Percentiles rank a stretch among this genome's conserved stretches.
Conservation (phyloP, 2,113 vertebrate genomes). For the Crypturellus undulatus region DNA sequence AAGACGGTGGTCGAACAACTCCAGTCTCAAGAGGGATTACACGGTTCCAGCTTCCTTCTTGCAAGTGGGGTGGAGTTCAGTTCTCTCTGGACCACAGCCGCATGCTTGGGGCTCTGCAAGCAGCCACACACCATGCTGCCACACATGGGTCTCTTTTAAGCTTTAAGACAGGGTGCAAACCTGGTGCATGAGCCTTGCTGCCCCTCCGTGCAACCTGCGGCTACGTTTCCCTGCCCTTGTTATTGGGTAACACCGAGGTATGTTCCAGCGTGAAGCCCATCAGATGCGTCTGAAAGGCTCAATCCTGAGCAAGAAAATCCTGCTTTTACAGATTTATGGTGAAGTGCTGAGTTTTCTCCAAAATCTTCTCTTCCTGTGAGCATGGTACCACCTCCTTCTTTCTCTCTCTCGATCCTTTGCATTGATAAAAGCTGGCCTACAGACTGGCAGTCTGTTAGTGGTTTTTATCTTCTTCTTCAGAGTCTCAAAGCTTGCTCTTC, state of each 20-base stretch:
- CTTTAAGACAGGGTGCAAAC: background rate
- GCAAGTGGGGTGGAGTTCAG: background rate
- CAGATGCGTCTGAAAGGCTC: background rate
- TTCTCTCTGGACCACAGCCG: background rate
- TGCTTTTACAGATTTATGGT: slow-evolving; percentile 28
- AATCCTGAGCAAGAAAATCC: slow-evolving; percentile 63
- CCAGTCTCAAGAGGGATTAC: background rate
- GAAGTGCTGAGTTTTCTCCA: slow-evolving; percentile 8
- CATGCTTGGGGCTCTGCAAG: background rate
- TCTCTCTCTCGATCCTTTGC: background rate
- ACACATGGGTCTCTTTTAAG: background rate
- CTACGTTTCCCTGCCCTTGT: slow-evolving; percentile 46
- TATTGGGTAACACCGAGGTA: slow-evolving; percentile 54
- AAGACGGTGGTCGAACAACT: slow-evolving; percentile 4
- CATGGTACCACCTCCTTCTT: background rate
- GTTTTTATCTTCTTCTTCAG: background rate
- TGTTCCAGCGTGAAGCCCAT: slow-evolving; percentile 65
- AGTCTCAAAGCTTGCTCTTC: slow-evolving; percentile 14
- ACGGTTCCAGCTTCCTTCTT: slow-evolving; percentile 44
- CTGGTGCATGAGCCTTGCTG: background rate
- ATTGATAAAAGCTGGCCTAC: background rate
- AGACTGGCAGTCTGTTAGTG: slow-evolving; percentile 12
- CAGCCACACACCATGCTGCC: background rate
- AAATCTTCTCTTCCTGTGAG: background rate
- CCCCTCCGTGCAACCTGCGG: background rate